Conservation (phyloP, 2,113 vertebrate genomes). For the Dasyprocta punctata region DNA sequence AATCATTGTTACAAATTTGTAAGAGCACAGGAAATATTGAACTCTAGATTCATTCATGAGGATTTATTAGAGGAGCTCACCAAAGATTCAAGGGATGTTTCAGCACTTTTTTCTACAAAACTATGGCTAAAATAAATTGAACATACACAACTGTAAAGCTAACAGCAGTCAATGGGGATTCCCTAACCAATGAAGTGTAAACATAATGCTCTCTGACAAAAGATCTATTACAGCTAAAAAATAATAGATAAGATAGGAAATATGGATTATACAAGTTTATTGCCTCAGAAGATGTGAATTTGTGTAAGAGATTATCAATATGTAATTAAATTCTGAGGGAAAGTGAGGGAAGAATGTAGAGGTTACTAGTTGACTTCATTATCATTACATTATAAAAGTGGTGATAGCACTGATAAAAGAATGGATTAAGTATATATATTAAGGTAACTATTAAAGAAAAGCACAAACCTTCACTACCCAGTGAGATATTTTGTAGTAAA, state of each 20-base stretch:
- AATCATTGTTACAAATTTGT: background rate
- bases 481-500: background rate
- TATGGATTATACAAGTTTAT: background rate
- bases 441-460: background rate
- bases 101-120: background rate
- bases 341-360: background rate
- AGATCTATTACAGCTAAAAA: background rate
- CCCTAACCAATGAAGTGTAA: background rate
- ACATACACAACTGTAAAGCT: background rate
- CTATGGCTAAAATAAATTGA: background rate
- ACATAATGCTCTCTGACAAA: slow-evolving; percentile 2
- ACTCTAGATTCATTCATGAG: background rate
- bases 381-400: background rate
- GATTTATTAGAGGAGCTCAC: background rate
- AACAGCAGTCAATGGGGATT: background rate
- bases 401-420: background rate
- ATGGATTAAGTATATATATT: background rate
- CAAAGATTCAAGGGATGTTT: background rate
- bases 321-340: background rate
- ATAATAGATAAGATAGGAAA: background rate
- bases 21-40: background rate
- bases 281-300: background rate
- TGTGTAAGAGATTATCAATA: background rate
- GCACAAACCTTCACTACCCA: background rate
- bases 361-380: background rate